A percentile compares a stretch with the other conserved stretches of the same genome.
phyloP scores from a whole-genome alignment of 1,140 invertebrate genomes.

The Hypsibius dujardini region DNA sequence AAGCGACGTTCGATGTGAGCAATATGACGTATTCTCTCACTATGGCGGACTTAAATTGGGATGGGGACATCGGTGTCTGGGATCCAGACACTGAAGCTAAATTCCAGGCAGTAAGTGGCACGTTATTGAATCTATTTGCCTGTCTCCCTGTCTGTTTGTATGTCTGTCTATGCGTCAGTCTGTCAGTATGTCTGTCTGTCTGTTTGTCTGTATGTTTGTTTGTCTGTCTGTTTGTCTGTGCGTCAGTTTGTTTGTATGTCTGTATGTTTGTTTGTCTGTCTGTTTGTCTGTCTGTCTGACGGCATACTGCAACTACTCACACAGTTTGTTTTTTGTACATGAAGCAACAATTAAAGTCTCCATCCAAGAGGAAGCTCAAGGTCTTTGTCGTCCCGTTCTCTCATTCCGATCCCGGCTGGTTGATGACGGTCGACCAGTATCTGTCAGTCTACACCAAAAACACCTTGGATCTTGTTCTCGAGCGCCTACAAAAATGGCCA shows the following conservation, averaged over 20 bases:
- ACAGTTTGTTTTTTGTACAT: conserved; percentile 89
- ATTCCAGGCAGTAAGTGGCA: no score
- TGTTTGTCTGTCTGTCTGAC: conserved; percentile 19
- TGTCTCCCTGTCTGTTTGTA: no score
- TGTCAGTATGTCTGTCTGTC: background rate
- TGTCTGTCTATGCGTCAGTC: no score
- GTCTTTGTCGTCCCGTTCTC: background rate
- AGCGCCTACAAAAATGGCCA: conserved; percentile 62
- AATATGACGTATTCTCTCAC: background rate
- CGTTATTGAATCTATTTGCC: no score
- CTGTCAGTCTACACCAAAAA: background rate
- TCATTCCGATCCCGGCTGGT: background rate
- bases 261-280: background rate
- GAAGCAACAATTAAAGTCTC: conserved; percentile 76
- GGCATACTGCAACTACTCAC: conserved; percentile 70
- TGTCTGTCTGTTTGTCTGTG: background rate
- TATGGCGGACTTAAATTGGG: background rate
- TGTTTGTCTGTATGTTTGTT: no score
- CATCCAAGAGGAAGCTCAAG: background rate
- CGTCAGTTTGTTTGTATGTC: background rate
- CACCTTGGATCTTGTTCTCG: conserved; percentile 61
- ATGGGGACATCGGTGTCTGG: no score
- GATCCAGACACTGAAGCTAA: no score
- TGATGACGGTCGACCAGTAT: conserved; percentile 22
- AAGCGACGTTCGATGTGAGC: conserved; percentile 1